Base-by-base conservation (phyloP, 2,888 invertebrate genomes). In the Corythucha ciliata region DNA sequence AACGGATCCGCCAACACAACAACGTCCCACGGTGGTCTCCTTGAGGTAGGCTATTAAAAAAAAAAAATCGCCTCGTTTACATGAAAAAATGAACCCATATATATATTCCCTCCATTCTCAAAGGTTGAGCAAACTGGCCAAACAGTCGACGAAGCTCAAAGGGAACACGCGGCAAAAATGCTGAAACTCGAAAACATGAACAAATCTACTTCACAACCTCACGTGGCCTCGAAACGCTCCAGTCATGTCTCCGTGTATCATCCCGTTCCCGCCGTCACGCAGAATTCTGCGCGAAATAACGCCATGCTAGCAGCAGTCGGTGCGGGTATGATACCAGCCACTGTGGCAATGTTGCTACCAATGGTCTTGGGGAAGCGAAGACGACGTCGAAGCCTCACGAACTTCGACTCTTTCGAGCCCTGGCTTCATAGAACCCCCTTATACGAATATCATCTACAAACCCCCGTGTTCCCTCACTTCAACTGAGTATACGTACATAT, bases 331-430 rank as follows among this genome's bases (percentile, higher is more conserved):
- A 73, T 85, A 18, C 84, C 84, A 5, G 84, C 83, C 0, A 82
- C 84, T 0, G 81, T 84, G 79, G 84, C 83, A 0, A 81, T 84
- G 79, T 73, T 85, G 58, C 79, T 84, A 29, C 85, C 85, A 0
- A 79, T 84, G 75, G 79, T 83, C 66, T 70, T 84, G 53, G 80
- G 80, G n/a, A 68, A 74, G 37, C 70, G 68, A 59, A 69, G 68
- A 47, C 50, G 64, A 40, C 52, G 65, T n/a, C n/a, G n/a, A n/a
- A n/a, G n/a, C n/a, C n/a, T n/a, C n/a, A n/a, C n/a, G n/a, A n/a
- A n/a, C n/a, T n/a, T n/a, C n/a, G n/a, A n/a, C n/a, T n/a, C n/a
- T n/a, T n/a, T n/a, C n/a, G n/a, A n/a, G n/a, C n/a, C n/a, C n/a
- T n/a, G n/a, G n/a, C n/a, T n/a, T n/a, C n/a, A n/a, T n/a, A n/a